phyloP scores from a whole-genome alignment of 2,797 vertebrate genomes.

The Selene dorsalis region DNA sequence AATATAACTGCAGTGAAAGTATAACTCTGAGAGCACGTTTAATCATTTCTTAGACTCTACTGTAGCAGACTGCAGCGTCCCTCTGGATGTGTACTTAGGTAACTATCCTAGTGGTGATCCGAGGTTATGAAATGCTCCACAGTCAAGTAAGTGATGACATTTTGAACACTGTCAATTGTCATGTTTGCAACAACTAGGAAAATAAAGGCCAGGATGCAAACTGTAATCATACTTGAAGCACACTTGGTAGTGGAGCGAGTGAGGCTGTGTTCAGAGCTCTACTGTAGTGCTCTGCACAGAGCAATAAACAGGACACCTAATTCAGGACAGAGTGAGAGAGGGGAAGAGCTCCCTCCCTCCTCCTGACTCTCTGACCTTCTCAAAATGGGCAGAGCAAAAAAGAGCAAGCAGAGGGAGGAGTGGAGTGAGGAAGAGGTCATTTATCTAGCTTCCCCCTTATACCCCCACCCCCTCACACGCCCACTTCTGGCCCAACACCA shows the following conservation, averaged over 20 bases:
- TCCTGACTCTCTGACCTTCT: slow-evolving; percentile 74
- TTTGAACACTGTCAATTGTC: slow-evolving; percentile 16
- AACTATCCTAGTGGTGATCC: slow-evolving; percentile 4
- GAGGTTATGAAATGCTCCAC: slow-evolving; percentile 32
- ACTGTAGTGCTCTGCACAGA: slow-evolving; percentile 47
- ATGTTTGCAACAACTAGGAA: slow-evolving; percentile 20
- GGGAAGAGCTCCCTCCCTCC: slow-evolving; percentile 42
- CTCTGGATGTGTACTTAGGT: not conserved
- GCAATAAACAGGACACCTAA: slow-evolving; percentile 71
- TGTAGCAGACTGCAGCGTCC: not conserved
- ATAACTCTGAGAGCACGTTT: not conserved
- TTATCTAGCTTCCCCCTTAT: slow-evolving; percentile 59
- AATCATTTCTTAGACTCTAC: not conserved
- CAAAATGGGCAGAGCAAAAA: slow-evolving; percentile 61
- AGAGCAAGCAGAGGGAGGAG: slow-evolving; percentile 58
- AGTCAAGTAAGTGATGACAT: slow-evolving; percentile 28
- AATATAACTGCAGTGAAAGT: not conserved
- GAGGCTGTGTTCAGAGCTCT: slow-evolving; percentile 25
- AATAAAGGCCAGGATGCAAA: slow-evolving; percentile 29
- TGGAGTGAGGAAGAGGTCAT: slow-evolving; percentile 66
- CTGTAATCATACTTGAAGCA: slow-evolving; percentile 46
- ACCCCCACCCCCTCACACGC: not conserved
- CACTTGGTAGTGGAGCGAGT: slow-evolving; percentile 4
- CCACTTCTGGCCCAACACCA: slow-evolving; percentile 1
- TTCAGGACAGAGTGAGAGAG: slow-evolving; percentile 66